Evolutionary conservation across 2,113 vertebrate species (phyloP).

Genomic region (Bagarius yarrelli): DNA sequence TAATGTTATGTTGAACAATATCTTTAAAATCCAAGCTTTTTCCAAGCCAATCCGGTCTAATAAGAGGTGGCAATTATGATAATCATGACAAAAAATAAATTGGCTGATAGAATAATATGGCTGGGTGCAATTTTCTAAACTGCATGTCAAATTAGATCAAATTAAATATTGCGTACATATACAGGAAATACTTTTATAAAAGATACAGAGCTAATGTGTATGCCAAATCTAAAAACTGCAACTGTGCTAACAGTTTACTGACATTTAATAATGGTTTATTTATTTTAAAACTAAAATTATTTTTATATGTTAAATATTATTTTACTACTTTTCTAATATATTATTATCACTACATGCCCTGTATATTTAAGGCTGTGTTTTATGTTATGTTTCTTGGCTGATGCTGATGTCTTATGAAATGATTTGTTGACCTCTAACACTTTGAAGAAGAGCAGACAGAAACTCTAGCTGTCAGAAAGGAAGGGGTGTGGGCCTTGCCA

Average conservation of each 20-base stretch:
- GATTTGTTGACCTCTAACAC: conserved; percentile 50
- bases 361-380: conserved; percentile 17
- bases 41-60: too few relatives aligned
- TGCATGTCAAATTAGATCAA: not conserved
- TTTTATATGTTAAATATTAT: too few relatives aligned
- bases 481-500: conserved; percentile 13
- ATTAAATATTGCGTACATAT: not conserved
- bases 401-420: conserved; percentile 41
- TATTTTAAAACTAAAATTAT: too few relatives aligned
- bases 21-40: too few relatives aligned
- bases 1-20: too few relatives aligned
- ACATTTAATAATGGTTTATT: too few relatives aligned
- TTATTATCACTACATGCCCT: conserved; percentile 25
- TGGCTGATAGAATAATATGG: not conserved
- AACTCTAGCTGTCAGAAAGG: conserved; percentile 53
- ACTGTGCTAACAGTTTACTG: not conserved
- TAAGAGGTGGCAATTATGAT: too few relatives aligned
- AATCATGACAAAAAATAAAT: too few relatives aligned
- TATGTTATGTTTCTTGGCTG: conserved; percentile 50
- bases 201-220: not conserved
- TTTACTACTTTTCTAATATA: too few relatives aligned
- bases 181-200: not conserved
- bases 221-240: not conserved
- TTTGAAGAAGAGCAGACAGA: conserved; percentile 56
- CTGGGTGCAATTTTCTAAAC: not conserved